Conservation (phyloP, 2,113 vertebrate species). For the Gallinago undulata region DNA sequence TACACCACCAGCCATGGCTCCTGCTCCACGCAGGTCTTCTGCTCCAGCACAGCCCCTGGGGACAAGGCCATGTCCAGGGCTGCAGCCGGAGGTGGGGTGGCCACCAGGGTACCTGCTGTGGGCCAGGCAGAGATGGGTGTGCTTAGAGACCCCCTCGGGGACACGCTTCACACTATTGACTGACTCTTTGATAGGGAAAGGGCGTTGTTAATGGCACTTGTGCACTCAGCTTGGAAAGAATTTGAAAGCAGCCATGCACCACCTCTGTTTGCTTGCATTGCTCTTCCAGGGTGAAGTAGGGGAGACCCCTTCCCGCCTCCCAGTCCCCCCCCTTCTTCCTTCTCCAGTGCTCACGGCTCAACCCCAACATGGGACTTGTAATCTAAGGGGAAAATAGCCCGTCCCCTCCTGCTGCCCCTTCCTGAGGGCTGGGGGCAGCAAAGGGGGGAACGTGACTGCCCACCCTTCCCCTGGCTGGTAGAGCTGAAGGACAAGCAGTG, state of each 20-base stretch:
- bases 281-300: accelerated
- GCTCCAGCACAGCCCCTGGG: neutral
- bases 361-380: accelerated
- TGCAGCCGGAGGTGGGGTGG: neutral
- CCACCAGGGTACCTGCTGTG: neutral
- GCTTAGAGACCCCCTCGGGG: neutral
- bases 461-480: neutral
- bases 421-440: neutral
- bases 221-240: neutral
- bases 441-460: neutral
- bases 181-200: neutral
- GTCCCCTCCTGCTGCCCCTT: accelerated
- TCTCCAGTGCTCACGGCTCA: accelerated
- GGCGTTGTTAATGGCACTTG: accelerated
- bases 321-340: neutral
- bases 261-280: accelerated
- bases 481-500: neutral
- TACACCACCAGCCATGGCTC: constrained; percentile 68
- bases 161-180: accelerated
- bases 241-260: accelerated
- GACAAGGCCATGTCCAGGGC: neutral
- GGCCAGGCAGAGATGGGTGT: neutral
- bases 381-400: no score
- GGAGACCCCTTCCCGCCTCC: neutral
- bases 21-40: neutral